Base-by-base conservation (phyloP, 2,113 vertebrate genomes). In the Sorex araneus region DNA sequence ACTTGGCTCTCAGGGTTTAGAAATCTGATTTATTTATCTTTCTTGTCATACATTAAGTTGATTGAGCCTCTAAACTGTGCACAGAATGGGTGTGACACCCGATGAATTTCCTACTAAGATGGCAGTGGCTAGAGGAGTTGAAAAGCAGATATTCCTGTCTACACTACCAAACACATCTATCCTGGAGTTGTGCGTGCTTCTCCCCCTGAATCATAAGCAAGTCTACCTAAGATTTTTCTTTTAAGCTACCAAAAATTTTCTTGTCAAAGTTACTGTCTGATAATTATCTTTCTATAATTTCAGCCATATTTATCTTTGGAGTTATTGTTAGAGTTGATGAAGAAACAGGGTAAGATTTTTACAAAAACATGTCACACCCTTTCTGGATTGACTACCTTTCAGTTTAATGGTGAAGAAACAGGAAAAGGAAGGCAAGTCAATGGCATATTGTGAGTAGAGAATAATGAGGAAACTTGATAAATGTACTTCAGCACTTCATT, bases 291-390 rank as follows among this genome's bases (percentile, higher is more conserved):
- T 74, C 47, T 4, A 7, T 15, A 45, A 82, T 34, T 84, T 43
- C 64, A 18, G 36, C 27, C 50, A 18, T 54, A 30, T 64, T 77
- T 74, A 87, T 69, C 60, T 93, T 80, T 63, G 84, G 64, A 40
- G 36, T 67, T 63, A 86, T n/a, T 89, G 71, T 75, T 34, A 94
- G 75, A 3, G 19, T 19, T 54, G 54, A 60, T 84, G 81, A 87
- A 75, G 27, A 91, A 95, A 70, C 60, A 63, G 77, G 21, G 71
- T 9, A 47, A 93, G 27, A 45, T 47, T 67, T 63, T 21, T 34
- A 63, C 45, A 71, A 79, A 3, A 77, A 21, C 75, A 30, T 45
- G 36, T 80, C 45, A 18, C 54, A 4, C 45, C 79, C 74, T 93
- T 94, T 87, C 90, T 89, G 45, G 77, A 79, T 45, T 12, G n/a